phyloP scores from a whole-genome alignment of 2,113 vertebrate species.

The Oncorhynchus keta region DNA sequence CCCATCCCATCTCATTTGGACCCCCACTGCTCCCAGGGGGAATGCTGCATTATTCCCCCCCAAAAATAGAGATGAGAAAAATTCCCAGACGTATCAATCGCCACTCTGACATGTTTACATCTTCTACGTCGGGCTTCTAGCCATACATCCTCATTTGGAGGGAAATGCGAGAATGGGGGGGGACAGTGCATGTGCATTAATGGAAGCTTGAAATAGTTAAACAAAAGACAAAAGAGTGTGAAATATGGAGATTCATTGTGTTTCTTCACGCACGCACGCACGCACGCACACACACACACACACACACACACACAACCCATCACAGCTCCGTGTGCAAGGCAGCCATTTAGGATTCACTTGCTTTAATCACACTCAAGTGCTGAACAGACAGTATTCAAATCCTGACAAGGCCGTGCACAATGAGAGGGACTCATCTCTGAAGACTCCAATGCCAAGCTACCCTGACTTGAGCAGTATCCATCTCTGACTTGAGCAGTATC shows the following conservation, averaged over 20 bases:
- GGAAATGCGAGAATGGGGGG: neutral
- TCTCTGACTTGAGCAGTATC: neutral
- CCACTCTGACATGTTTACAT: neutral
- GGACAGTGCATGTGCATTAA: neutral
- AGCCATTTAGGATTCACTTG: conserved; percentile 8
- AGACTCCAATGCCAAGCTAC: no score
- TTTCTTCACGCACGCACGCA: neutral
- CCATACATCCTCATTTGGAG: neutral
- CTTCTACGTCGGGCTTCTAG: neutral
- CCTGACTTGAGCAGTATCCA: neutral
- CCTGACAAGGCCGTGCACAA: neutral
- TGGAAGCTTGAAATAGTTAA: neutral
- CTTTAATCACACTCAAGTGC: conserved; percentile 22
- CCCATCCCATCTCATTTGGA: neutral
- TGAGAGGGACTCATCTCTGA: neutral
- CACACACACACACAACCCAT: neutral
- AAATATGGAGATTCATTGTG: neutral
- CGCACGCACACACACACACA: no score
- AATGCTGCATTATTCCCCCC: neutral
- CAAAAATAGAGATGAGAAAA: neutral
- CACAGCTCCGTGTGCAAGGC: neutral
- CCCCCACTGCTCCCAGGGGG: neutral
- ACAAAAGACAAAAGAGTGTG: neutral
- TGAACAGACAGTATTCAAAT: conserved; percentile 15
- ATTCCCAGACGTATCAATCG: neutral